A percentile compares a stretch with the other conserved stretches of the same genome.
Evolutionary conservation across 2,797 vertebrate genomes (phyloP).

Genomic region (Parotocinclus haroldoi): DNA sequence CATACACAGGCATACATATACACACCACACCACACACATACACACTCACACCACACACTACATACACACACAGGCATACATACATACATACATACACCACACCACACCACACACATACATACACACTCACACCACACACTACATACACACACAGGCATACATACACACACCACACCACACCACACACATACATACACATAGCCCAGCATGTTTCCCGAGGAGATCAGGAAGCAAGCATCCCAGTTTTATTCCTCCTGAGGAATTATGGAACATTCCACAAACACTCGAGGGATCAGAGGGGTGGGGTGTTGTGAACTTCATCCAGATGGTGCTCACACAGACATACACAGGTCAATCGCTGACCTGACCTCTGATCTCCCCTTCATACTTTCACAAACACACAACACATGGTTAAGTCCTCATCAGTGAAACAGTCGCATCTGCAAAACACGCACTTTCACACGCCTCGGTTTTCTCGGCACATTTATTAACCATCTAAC

Average conservation of each 20-base stretch:
- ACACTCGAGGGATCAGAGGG: slow-evolving; percentile 45
- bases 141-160: no score
- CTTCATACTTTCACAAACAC: slow-evolving; percentile 1
- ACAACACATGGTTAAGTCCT: slow-evolving; percentile 34
- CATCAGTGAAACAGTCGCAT: no score
- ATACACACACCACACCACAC: no score
- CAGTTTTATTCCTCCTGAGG: slow-evolving; percentile 49
- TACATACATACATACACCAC: no score
- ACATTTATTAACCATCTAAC: no score
- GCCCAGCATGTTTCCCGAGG: slow-evolving; percentile 35
- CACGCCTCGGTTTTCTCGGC: no score
- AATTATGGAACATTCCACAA: slow-evolving; percentile 75
- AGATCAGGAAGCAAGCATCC: slow-evolving; percentile 44
- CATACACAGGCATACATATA: no score
- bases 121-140: no score
- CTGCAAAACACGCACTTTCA: slow-evolving; percentile 11
- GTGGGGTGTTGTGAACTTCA: background rate
- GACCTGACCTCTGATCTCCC: slow-evolving; percentile 18
- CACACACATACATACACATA: slow-evolving; percentile 29
- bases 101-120: no score
- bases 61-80: no score
- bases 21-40: no score
- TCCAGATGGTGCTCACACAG: slow-evolving; percentile 10
- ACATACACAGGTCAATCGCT: slow-evolving; percentile 40
- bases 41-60: no score